Conservation (phyloP, 2,797 vertebrate species). For the Mus spretus region DNA sequence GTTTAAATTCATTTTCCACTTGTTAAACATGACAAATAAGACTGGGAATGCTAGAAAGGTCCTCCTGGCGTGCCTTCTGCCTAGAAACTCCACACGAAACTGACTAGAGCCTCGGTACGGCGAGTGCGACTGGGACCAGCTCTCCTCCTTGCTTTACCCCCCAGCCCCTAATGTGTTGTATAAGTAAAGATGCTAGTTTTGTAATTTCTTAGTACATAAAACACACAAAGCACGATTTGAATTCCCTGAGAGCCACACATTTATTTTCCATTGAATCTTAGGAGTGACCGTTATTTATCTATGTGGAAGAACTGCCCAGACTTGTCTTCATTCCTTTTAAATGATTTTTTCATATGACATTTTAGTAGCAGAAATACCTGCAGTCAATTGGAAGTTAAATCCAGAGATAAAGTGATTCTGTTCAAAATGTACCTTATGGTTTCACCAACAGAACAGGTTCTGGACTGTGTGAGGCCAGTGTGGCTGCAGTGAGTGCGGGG, state of each 20-base stretch:
- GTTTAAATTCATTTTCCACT: background rate
- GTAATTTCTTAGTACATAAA: background rate
- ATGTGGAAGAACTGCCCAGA: background rate
- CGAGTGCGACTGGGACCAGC: background rate
- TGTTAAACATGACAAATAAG: background rate
- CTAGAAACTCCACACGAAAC: background rate
- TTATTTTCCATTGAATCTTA: background rate
- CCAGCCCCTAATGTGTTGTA: background rate
- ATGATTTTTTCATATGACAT: background rate
- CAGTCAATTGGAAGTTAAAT: constrained; percentile 34
- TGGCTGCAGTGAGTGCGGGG: background rate
- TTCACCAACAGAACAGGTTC: constrained; percentile 50
- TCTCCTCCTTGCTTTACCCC: background rate
- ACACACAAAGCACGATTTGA: background rate
- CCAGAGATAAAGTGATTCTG: constrained; percentile 39
- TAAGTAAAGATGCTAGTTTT: background rate
- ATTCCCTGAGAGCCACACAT: background rate
- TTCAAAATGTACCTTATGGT: constrained; percentile 20
- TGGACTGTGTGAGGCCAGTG: fast-evolving
- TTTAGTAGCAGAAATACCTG: constrained; percentile 53
- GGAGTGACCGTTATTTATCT: background rate
- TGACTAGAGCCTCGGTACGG: background rate
- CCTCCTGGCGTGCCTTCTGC: background rate
- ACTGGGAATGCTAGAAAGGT: background rate
- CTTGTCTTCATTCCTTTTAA: background rate